These are phyloP conservation scores for Lysandra bellargus DNA, from an alignment of 2,888 invertebrate species.

Conservation along the genomic window DNA sequence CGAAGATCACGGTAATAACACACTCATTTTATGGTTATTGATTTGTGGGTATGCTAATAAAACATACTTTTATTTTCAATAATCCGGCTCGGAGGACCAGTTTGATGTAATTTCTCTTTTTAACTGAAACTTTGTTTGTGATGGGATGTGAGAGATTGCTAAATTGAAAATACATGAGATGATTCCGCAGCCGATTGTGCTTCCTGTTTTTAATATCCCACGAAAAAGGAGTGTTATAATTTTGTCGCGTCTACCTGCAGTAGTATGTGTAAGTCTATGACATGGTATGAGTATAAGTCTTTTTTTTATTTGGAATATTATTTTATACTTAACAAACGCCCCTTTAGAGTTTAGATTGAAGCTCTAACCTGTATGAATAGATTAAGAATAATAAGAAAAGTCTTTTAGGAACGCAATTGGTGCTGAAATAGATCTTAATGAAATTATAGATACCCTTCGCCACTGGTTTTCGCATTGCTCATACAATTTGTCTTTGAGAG, in stretches of 20 bases:
- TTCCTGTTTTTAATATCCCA: neutral
- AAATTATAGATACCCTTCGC: no score
- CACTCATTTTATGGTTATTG: conserved; percentile 10
- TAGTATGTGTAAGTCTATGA: no score
- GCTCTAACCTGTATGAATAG: no score
- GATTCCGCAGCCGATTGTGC: neutral
- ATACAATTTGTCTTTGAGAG: no score
- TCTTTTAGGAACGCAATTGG: no score
- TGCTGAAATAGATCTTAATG: no score
- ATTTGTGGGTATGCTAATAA: conserved; percentile 18
- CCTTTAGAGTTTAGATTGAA: neutral
- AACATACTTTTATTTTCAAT: conserved; percentile 31
- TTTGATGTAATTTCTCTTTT: conserved; percentile 28
- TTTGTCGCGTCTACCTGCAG: no score
- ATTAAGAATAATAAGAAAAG: no score
- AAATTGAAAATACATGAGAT: conserved; percentile 3
- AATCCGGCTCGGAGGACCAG: conserved; percentile 25
- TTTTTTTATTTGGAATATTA: no score
- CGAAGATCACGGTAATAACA: conserved; percentile 2
- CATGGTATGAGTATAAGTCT: no score
- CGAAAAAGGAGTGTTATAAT: no score
- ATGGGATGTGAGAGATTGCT: conserved; percentile 16
- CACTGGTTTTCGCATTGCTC: no score
- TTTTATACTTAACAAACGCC: neutral
- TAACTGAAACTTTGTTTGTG: conserved; percentile 22